These are phyloP conservation scores for Microchrysa polita DNA, from an alignment of 2,888 invertebrate species.

Conservation along the genomic window DNA sequence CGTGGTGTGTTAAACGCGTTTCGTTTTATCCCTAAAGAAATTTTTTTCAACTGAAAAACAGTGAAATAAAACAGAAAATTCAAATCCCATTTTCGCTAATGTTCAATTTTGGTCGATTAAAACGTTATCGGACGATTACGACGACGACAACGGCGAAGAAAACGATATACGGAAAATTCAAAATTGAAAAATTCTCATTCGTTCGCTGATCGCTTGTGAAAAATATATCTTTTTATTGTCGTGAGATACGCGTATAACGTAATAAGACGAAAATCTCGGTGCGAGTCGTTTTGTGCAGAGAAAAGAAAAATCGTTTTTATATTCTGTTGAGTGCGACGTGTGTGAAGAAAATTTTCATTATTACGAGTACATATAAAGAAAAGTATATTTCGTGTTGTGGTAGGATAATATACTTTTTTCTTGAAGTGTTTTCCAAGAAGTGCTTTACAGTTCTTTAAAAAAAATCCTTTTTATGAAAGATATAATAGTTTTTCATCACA, in stretches of 20 bases:
- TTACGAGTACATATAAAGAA: no score
- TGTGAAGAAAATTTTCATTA: no score
- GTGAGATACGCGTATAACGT: constrained; percentile 25
- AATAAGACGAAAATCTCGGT: constrained; percentile 29
- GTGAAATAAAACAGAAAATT: constrained; percentile 4
- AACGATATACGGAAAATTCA: background rate
- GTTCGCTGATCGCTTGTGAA: background rate
- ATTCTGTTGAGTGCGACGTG: no score
- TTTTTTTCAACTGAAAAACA: background rate
- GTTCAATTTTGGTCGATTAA: background rate
- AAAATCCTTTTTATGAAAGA: no score
- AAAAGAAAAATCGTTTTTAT: no score
- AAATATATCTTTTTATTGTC: constrained; percentile 4
- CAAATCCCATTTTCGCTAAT: background rate
- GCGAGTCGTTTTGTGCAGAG: constrained; percentile 6
- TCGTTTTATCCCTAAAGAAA: constrained; percentile 53
- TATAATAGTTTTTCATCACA: no score
- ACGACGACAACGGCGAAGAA: background rate
- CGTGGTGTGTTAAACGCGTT: constrained; percentile 58
- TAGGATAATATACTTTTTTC: no score
- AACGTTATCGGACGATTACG: constrained; percentile 3
- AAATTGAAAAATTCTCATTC: background rate
- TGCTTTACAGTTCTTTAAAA: no score
- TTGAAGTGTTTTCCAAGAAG: no score
- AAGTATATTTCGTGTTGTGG: no score